Conservation (phyloP, 2,113 vertebrate species). For the Naja naja region DNA sequence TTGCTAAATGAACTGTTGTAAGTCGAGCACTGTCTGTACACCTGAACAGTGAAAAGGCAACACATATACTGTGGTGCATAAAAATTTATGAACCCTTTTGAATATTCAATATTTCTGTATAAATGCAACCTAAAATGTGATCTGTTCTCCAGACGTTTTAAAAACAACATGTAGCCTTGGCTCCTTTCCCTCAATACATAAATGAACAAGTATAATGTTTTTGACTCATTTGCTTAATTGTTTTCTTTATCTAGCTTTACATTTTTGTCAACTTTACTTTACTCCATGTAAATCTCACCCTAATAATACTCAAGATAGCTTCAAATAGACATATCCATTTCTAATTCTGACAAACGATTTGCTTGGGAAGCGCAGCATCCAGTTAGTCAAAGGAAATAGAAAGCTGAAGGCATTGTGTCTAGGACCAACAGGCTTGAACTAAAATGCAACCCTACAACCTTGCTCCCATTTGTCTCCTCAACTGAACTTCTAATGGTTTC, state of each 20-base stretch:
- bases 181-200: neutral
- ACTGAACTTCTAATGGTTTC: neutral
- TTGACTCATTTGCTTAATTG: neutral
- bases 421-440: neutral
- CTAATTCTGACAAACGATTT: neutral
- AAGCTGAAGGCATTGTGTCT: neutral
- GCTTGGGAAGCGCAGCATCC: too few relatives aligned
- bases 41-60: neutral
- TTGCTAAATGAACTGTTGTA: neutral
- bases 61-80: neutral
- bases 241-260: neutral
- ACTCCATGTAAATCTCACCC: too few relatives aligned
- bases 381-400: neutral
- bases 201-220: neutral
- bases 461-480: neutral
- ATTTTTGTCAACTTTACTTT: neutral
- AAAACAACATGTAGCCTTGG: neutral
- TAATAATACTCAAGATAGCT: too few relatives aligned
- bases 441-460: neutral
- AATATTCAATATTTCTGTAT: neutral
- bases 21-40: neutral
- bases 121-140: neutral
- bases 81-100: neutral
- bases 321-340: neutral
- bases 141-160: neutral